These are phyloP conservation scores for Phodopus roborovskii DNA, from an alignment of 2,113 vertebrate genomes.

Conservation along the genomic window DNA sequence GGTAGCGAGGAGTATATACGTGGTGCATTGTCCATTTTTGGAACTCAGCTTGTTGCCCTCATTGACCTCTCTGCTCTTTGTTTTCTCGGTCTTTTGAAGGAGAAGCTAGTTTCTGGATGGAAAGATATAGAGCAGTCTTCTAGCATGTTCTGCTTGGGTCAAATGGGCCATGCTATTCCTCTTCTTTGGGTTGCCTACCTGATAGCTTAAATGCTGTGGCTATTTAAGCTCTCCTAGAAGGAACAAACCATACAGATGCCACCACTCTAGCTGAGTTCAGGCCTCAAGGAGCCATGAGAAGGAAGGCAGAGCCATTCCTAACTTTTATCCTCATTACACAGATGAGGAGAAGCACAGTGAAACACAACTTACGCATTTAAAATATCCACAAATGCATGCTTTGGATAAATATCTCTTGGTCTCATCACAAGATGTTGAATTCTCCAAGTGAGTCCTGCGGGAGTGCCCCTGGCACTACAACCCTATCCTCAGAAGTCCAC, in stretches of 20 bases:
- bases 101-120: neutral
- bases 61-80: neutral
- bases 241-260: neutral
- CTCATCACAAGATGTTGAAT: neutral
- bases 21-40: neutral
- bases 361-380: neutral
- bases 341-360: neutral
- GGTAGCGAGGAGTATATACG: accelerated
- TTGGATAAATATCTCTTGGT: neutral
- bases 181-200: too few relatives aligned
- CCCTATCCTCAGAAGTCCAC: neutral
- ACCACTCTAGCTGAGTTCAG: neutral
- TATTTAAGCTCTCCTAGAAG: neutral
- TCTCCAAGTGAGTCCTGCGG: neutral
- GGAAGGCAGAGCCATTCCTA: neutral
- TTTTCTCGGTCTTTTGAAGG: neutral
- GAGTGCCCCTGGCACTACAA: neutral
- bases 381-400: neutral
- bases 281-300: neutral
- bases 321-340: neutral
- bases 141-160: neutral
- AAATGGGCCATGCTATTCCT: accelerated
- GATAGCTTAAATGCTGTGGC: neutral
- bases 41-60: neutral
- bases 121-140: neutral